These are phyloP conservation scores for Centropristis striata DNA, from an alignment of 2,113 vertebrate species.

Conservation along the genomic window DNA sequence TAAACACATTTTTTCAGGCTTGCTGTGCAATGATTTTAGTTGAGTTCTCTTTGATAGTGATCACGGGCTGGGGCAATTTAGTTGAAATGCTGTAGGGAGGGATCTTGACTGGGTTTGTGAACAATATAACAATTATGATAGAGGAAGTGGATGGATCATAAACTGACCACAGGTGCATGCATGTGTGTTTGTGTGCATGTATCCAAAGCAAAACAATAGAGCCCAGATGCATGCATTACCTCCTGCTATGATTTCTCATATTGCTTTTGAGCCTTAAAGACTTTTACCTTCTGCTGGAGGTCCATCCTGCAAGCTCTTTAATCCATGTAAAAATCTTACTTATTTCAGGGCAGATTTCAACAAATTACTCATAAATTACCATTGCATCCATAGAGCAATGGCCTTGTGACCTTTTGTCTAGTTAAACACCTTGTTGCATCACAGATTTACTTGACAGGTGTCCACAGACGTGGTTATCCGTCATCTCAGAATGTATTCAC, in stretches of 20 bases:
- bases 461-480: slow-evolving; percentile 16
- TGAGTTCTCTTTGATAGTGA: neutral
- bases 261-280: neutral
- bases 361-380: neutral
- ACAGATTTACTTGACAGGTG: neutral
- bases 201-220: neutral
- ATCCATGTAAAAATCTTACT: neutral
- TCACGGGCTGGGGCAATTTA: neutral
- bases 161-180: slow-evolving; percentile 5
- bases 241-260: neutral
- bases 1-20: neutral
- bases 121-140: slow-evolving; percentile 18
- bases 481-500: slow-evolving; percentile 6
- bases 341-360: neutral
- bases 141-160: neutral
- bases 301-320: neutral
- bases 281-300: neutral
- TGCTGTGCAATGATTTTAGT: neutral
- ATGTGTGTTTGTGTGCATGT: slow-evolving; percentile 8
- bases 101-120: neutral
- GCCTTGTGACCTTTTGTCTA: neutral
- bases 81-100: neutral
- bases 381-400: neutral
- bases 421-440: slow-evolving; percentile 8
- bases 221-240: neutral